Percentiles rank a stretch among this genome's conserved stretches.
These are phyloP conservation scores for Xiphophorus birchmanni DNA, from an alignment of 2,797 vertebrate genomes.

Conservation along the genomic window DNA sequence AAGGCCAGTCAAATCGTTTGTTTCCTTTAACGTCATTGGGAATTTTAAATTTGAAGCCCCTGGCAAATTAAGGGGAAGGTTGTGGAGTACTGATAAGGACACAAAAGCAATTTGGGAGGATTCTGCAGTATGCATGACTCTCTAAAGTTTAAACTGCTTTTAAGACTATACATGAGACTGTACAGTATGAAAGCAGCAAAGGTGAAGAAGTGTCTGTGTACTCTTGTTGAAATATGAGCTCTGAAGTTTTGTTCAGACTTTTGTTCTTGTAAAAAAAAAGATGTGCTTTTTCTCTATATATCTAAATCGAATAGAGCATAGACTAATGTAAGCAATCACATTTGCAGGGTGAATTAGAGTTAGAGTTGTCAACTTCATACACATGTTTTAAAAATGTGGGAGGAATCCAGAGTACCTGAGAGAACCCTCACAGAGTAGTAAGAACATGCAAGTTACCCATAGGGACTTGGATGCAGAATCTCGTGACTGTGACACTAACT, in stretches of 20 bases:
- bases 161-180: not conserved
- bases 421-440: not conserved
- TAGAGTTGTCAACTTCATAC: not conserved
- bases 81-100: not conserved
- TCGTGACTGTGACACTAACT: not conserved
- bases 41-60: not conserved
- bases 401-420: not conserved
- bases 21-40: not conserved
- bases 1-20: not conserved
- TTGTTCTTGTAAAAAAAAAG: not conserved
- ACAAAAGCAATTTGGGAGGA: not conserved
- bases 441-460: not conserved
- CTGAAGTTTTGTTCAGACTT: not conserved
- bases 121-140: not conserved
- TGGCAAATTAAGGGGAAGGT: not conserved
- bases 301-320: not conserved
- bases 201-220: not conserved
- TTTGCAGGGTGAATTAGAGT: not conserved
- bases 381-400: not conserved
- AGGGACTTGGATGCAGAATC: not conserved
- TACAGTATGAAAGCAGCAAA: not conserved
- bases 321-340: not conserved
- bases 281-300: not conserved
- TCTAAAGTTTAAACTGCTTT: not conserved
- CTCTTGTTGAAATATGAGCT: not conserved